A percentile compares a stretch with the other conserved stretches of the same genome.
Conservation (phyloP, 23 tunicate species). For the Clavelina lepadiformis region DNA sequence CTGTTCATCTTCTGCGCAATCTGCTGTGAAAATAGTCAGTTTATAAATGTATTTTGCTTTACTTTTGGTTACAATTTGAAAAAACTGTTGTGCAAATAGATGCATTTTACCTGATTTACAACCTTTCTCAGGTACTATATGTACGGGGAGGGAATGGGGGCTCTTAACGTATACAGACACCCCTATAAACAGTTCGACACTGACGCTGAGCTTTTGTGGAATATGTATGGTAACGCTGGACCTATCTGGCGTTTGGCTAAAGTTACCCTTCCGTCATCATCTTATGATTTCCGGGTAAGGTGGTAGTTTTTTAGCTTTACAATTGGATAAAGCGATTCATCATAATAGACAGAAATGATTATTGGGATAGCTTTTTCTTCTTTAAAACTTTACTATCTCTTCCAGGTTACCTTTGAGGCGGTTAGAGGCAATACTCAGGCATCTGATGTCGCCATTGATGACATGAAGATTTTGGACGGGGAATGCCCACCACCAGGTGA, state of each 20-base stretch:
- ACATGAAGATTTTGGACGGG: conserved; percentile 51
- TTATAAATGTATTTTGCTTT: too few species aligned
- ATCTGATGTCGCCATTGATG: conserved; percentile 92
- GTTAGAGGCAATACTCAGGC: conserved; percentile 54
- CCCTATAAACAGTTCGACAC: conserved; percentile 30
- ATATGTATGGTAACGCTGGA: conserved; percentile 54
- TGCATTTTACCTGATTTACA: background rate
- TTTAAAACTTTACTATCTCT: background rate
- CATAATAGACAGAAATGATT: background rate
- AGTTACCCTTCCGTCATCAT: conserved; percentile 54
- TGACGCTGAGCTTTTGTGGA: conserved; percentile 41
- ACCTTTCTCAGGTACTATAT: conserved; percentile 61
- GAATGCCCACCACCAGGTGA: conserved; percentile 89
- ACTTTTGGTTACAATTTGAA: too few species aligned
- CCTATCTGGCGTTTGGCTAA: conserved; percentile 62
- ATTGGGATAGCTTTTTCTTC: background rate
- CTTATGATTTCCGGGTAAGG: conserved; percentile 52
- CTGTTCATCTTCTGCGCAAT: too few species aligned
- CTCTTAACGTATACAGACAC: conserved; percentile 66
- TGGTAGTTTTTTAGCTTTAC: conserved; percentile 1
- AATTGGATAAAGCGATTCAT: background rate
- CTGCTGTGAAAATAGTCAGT: too few species aligned
- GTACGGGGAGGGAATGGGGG: conserved; percentile 90
- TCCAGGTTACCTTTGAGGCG: conserved; percentile 78
- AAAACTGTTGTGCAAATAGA: background rate